Conservation (phyloP, 2,797 vertebrate genomes). For the Cetoscarus ocellatus region DNA sequence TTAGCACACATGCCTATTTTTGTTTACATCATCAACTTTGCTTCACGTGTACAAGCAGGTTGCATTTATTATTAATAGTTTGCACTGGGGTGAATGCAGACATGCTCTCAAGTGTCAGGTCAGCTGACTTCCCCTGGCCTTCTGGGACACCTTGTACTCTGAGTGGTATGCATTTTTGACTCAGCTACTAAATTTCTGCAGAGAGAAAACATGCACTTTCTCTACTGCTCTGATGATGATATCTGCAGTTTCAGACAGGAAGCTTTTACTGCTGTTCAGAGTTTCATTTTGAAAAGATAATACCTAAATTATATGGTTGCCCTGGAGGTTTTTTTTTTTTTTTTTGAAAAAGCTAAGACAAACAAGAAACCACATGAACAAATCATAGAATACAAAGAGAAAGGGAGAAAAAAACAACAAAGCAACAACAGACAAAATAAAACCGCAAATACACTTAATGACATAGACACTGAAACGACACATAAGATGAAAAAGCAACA, state of each 20-base stretch:
- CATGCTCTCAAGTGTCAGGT: constrained; percentile 59
- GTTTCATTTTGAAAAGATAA: constrained; percentile 4
- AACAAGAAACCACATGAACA: too few species aligned
- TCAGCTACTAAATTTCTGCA: constrained; percentile 16
- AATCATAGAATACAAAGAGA: too few species aligned
- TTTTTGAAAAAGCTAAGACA: too few species aligned
- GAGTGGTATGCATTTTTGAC: constrained; percentile 1
- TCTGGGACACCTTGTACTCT: constrained; percentile 18
- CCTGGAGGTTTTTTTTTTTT: too few species aligned
- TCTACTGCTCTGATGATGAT: not conserved
- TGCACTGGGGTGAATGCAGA: constrained; percentile 38
- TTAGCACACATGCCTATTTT: constrained; percentile 15
- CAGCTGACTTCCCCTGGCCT: constrained; percentile 26
- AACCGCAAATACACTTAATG: too few species aligned
- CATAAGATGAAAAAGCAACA: too few species aligned
- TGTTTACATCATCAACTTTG: constrained; percentile 47
- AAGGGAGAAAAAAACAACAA: too few species aligned
- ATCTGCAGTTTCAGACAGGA: not conserved
- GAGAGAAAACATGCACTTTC: not conserved
- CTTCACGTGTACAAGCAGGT: constrained; percentile 35
- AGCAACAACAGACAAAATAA: too few species aligned
- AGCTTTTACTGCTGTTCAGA: constrained; percentile 6
- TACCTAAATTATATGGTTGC: not conserved
- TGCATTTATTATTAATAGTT: constrained; percentile 58
- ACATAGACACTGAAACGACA: too few species aligned